Evolutionary conservation across 1,140 invertebrate genomes (phyloP).

Genomic region (Drosophila oshimai): DNA sequence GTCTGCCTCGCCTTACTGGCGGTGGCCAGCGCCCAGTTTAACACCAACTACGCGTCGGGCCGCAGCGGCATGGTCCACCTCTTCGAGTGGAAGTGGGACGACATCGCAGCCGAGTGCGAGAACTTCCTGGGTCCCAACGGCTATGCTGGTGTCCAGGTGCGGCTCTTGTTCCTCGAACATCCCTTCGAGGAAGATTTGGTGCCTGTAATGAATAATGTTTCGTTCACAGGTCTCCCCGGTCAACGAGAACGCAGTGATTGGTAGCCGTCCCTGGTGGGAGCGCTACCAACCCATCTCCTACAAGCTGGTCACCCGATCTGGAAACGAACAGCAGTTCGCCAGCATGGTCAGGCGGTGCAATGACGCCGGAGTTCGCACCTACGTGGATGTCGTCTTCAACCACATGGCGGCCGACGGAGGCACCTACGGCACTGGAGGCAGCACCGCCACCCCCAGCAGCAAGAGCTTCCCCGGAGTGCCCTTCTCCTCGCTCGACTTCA

Average conservation of each 20-base stretch:
- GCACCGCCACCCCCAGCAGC: conserved; percentile 83
- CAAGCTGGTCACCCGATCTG: conserved; percentile 89
- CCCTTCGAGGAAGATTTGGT: too few species aligned
- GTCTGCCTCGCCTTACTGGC: conserved; percentile 43
- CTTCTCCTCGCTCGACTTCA: conserved; percentile 85
- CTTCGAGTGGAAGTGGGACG: conserved; percentile 93
- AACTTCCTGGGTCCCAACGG: conserved; percentile 89
- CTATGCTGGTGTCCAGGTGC: conserved; percentile 89
- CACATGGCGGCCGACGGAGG: conserved; percentile 88
- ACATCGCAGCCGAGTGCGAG: conserved; percentile 93
- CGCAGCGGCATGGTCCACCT: conserved; percentile 88
- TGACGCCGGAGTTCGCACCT: conserved; percentile 89
- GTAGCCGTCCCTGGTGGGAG: conserved; percentile 90
- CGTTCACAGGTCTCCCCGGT: conserved; percentile 62
- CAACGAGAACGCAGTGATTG: conserved; percentile 68
- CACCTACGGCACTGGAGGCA: conserved; percentile 85
- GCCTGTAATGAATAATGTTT: background rate
- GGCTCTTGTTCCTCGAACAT: background rate
- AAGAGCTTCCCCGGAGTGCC: conserved; percentile 86
- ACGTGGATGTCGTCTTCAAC: conserved; percentile 90
- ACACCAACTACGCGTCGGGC: conserved; percentile 80
- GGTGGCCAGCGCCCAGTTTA: conserved; percentile 54
- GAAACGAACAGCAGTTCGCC: conserved; percentile 87
- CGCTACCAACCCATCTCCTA: conserved; percentile 96
- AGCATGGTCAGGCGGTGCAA: conserved; percentile 90